Conservation (phyloP, 2,113 vertebrate genomes). For the Periophthalmodon schlosseri region DNA sequence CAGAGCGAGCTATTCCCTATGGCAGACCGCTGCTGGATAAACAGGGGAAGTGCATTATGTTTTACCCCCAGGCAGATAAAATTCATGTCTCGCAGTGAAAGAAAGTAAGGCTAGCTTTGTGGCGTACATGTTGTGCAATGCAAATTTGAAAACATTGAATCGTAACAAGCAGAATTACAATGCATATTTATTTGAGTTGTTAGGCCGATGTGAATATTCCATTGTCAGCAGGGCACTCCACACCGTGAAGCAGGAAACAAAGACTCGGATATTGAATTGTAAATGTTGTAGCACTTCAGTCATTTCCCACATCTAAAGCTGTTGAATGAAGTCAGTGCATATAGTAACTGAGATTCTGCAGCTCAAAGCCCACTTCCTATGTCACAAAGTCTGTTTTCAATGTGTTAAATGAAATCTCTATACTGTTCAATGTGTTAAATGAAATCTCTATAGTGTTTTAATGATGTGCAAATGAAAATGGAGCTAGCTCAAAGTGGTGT, state of each 20-base stretch:
- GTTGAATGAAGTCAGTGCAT: not conserved
- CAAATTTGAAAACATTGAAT: constrained; percentile 17
- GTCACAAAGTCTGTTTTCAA: not conserved
- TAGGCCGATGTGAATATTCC: not conserved
- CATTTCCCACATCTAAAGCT: constrained; percentile 1
- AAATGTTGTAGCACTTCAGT: not conserved
- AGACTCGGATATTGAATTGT: not conserved
- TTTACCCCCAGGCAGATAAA: constrained; percentile 17
- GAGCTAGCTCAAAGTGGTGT: too few species aligned
- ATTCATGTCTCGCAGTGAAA: constrained; percentile 11
- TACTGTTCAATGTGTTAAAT: not conserved
- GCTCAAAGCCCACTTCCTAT: not conserved
- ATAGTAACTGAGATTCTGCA: not conserved
- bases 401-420: not conserved
- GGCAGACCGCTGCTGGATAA: constrained; percentile 26
- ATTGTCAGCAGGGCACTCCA: not conserved
- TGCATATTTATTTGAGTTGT: constrained; percentile 31
- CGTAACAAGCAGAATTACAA: constrained; percentile 7
- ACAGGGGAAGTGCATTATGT: constrained; percentile 63
- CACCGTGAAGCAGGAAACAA: not conserved
- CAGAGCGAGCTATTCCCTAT: constrained; percentile 32
- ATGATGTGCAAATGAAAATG: not conserved
- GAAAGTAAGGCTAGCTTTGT: not conserved
- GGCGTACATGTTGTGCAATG: constrained; percentile 12
- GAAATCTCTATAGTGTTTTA: not conserved